These are phyloP conservation scores for Chelonoidis abingdonii DNA, from an alignment of 2,113 vertebrate genomes.

Conservation along the genomic window DNA sequence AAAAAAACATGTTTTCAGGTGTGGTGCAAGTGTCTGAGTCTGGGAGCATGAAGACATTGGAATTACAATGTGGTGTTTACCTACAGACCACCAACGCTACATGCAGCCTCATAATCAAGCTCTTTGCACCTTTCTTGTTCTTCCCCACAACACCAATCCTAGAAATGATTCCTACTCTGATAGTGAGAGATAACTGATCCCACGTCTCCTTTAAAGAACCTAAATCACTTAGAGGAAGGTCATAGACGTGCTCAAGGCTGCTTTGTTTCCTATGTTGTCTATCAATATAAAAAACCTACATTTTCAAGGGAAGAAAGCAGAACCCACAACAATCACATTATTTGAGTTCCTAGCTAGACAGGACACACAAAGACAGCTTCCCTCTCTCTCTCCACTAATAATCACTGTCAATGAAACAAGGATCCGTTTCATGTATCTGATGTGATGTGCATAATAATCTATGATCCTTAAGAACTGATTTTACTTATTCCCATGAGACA, in stretches of 20 bases:
- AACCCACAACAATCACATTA: not conserved
- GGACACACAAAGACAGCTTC: not conserved
- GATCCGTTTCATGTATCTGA: not conserved
- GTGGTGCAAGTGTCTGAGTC: accelerated
- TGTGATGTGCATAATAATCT: not conserved
- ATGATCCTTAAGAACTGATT: not conserved
- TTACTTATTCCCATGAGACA: not conserved
- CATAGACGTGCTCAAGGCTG: not conserved
- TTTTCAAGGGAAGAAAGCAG: not conserved
- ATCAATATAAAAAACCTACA: not conserved
- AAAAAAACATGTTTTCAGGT: not conserved
- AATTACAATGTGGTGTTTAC: not conserved
- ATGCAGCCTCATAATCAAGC: not conserved
- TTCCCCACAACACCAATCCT: not conserved
- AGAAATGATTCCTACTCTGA: not conserved
- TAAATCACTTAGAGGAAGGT: not conserved
- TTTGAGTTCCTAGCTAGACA: not conserved
- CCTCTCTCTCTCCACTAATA: not conserved
- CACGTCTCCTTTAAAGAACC: not conserved
- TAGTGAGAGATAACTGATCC: not conserved
- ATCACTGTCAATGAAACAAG: not conserved
- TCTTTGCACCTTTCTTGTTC: not conserved
- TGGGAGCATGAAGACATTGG: not conserved
- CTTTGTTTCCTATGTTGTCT: not conserved
- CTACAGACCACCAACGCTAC: too few species aligned